Conservation (phyloP, 2,797 vertebrate species). For the Micropoecilia bifurca region DNA sequence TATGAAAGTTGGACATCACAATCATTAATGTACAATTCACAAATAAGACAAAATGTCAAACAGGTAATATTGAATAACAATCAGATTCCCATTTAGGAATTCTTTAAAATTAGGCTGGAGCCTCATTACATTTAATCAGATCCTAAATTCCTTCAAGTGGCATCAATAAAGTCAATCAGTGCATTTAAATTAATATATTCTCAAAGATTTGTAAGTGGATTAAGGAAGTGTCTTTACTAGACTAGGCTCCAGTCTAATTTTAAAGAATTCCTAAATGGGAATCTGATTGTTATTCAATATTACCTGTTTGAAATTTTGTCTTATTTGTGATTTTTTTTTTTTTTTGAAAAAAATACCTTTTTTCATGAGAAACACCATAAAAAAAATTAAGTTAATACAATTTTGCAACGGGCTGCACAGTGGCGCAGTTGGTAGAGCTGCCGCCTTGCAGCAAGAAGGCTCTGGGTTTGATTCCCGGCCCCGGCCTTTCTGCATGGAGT, state of each 20-base stretch:
- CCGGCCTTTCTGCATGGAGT: no score
- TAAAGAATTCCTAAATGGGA: neutral
- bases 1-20: slow-evolving; percentile 65
- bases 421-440: no score
- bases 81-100: neutral
- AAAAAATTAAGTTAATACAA: neutral
- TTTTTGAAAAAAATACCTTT: slow-evolving; percentile 7
- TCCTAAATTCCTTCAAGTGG: slow-evolving; percentile 21
- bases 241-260: neutral
- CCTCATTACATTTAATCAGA: slow-evolving; percentile 42
- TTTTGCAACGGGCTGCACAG: no score
- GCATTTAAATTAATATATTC: neutral
- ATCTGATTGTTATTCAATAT: neutral
- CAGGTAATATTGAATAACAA: neutral
- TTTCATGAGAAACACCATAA: neutral
- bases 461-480: no score
- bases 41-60: slow-evolving; percentile 12
- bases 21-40: slow-evolving; percentile 64
- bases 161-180: slow-evolving; percentile 28
- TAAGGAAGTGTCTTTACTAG: neutral
- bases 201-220: neutral
- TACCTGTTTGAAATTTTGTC: neutral
- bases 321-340: slow-evolving; percentile 21
- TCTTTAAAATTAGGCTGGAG: neutral
- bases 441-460: no score